Conservation (phyloP, 2,888 invertebrate genomes). For the Rhagium mordax region DNA sequence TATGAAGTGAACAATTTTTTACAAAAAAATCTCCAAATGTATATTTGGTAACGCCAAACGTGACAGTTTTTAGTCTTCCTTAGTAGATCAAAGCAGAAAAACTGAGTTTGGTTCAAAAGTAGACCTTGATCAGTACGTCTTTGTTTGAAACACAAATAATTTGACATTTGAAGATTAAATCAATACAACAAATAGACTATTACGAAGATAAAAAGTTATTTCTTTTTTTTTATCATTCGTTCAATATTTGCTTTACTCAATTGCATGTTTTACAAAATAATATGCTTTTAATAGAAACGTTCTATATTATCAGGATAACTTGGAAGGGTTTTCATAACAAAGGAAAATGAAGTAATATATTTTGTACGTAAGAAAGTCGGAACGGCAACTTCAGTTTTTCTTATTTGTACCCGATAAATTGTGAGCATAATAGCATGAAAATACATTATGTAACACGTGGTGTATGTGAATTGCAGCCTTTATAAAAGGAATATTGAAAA, state of each 20-base stretch:
- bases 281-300: slow-evolving; percentile 17
- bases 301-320: slow-evolving; percentile 9
- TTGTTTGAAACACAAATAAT: no score
- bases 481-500: slow-evolving; percentile 54
- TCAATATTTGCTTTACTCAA: background rate
- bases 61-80: no score
- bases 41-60: no score
- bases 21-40: no score
- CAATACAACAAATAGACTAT: no score
- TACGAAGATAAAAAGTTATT: no score
- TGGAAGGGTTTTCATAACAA: slow-evolving; percentile 40
- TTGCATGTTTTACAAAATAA: background rate
- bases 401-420: slow-evolving; percentile 54
- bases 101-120: no score
- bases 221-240: no score
- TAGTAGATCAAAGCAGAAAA: no score
- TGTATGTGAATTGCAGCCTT: slow-evolving; percentile 51
- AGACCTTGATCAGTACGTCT: no score
- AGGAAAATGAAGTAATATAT: slow-evolving; percentile 55
- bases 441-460: slow-evolving; percentile 59
- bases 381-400: slow-evolving; percentile 46
- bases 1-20: no score
- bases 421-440: slow-evolving; percentile 54
- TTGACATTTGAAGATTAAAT: no score
- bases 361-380: slow-evolving; percentile 45